Evolutionary conservation across 2,888 invertebrate species (phyloP), one percentile per base, ranked within the genome.

Genomic region (Sphaeridia pumilis): DNA sequence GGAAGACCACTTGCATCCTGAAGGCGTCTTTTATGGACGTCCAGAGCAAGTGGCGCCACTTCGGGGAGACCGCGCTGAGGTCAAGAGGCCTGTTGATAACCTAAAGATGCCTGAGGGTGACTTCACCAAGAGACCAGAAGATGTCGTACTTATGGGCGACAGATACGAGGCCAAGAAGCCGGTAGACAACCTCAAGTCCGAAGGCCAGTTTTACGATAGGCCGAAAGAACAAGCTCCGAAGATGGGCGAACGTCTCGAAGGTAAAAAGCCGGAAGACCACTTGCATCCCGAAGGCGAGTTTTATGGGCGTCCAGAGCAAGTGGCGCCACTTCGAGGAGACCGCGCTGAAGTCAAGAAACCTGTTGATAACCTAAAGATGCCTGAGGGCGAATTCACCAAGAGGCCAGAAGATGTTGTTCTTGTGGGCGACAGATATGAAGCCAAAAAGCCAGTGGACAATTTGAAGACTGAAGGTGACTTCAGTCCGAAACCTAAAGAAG

Each of bases 271-370:
- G 4, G 71, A 67, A 58, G 81, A 81, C 62, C 79, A 82, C 67
- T 66, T 81, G 0, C 70, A 69, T 42, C 76, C 78, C 0, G 79
- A 81, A 61, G 76, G 82, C 0, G 76, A 78, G 70, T 83, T 83
- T 63, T 78, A 58, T 42, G 67, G 69, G 53, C 73, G 73, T 0
- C 67, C 67, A 42, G 67, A 67, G 1, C 57, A 71, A 44, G 72
- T 73, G 3, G 71, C 69, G 0, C 58, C 72, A 1, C 36, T 52
- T 3, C 55, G 69, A 36, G 72, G 70, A 14, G 71, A 72, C 17
- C 51, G 71, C 46, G 67, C 71, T 21, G 64, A 66, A 27, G 47
- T 54, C 0, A 56, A 58, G 24, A 60, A 74, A 44, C 77, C 76
- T 1, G 66, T 71, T 27, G 79, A 80, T 57, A 79, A 78, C 65